Percentiles rank a stretch among this genome's conserved stretches.
These are phyloP conservation scores for Barbus barbus DNA, from an alignment of 2,113 vertebrate genomes.

Conservation along the genomic window DNA sequence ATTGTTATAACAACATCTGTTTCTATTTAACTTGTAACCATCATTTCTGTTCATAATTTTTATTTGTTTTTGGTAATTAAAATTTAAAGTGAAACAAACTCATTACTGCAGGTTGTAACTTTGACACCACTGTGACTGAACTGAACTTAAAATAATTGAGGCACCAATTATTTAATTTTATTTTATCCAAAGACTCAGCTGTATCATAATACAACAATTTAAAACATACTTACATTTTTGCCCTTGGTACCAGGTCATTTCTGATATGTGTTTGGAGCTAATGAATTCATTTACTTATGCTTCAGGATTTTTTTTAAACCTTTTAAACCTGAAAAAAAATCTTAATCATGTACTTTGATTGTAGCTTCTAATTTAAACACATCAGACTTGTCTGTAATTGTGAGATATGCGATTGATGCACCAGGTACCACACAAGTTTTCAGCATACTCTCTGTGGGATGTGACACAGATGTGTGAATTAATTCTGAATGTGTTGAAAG, in stretches of 20 bases:
- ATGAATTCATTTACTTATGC: background rate
- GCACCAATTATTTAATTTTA: background rate
- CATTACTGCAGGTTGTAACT: background rate
- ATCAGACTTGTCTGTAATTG: background rate
- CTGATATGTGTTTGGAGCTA: background rate
- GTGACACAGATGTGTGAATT: conserved; percentile 21
- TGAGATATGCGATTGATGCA: background rate
- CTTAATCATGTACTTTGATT: background rate
- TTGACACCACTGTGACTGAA: background rate
- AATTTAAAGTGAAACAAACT: background rate
- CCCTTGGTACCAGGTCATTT: background rate
- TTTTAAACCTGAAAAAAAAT: background rate
- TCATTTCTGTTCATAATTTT: background rate
- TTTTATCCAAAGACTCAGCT: background rate
- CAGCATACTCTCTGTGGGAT: background rate
- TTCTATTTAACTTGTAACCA: background rate
- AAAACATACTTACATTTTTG: background rate
- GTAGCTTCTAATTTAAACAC: background rate
- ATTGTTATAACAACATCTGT: background rate
- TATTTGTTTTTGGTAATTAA: background rate
- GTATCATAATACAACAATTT: background rate
- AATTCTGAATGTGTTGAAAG: conserved; percentile 17
- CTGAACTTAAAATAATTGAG: no score
- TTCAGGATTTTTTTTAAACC: background rate
- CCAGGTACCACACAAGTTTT: background rate